Base-by-base conservation (phyloP, 2,113 vertebrate genomes). In the Vulpes ferrilata region DNA sequence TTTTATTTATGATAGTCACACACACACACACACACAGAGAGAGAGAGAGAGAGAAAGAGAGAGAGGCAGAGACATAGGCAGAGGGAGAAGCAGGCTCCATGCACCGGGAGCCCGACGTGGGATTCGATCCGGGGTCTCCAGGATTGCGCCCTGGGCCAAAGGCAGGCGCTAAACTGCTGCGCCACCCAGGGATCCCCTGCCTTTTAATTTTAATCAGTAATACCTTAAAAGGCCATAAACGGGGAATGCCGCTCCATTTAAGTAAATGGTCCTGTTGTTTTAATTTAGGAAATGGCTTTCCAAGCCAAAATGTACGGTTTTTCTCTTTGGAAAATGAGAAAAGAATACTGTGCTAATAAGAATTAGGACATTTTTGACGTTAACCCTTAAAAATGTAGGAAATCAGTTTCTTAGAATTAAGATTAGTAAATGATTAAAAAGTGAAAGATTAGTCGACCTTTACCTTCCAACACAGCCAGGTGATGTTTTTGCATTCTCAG, bases 271-370 rank as follows among this genome's bases (percentile, higher is more conserved):
- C 32, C 7, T 79, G 0, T 91, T 30, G 23, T 69, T 90, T 74
- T 12, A 93, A 80, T 76, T 60, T 17, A 86, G 65, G 9, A 69
- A n/a, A 23, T 74, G 19, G 38, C 16, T 59, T 86, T 86, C 51
- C 25, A 82, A 60, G 53, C 20, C 57, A 53, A 12, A 53, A 69
- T 82, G 7, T 32, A 60, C 10, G 17, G 0, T 30, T 74, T 85
- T 95, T 86, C 30, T 38, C 7, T 93, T 95, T 76, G 60, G 80
- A 93, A 95, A 90, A 32, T 57, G 53, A 90, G 20, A 30, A 69
- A 81, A 43, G 87, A 84, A 59, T 73, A 65, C 23, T 59, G 11
- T 60, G 25, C 64, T 86, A 74, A 19, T 60, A 53, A 97, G 55
- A 23, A 43, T 74, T 17, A 67, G 80, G 65, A 71, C 23, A 11